Evolutionary conservation across 2,888 invertebrate genomes (phyloP).

Genomic region (Protonemura montana): DNA sequence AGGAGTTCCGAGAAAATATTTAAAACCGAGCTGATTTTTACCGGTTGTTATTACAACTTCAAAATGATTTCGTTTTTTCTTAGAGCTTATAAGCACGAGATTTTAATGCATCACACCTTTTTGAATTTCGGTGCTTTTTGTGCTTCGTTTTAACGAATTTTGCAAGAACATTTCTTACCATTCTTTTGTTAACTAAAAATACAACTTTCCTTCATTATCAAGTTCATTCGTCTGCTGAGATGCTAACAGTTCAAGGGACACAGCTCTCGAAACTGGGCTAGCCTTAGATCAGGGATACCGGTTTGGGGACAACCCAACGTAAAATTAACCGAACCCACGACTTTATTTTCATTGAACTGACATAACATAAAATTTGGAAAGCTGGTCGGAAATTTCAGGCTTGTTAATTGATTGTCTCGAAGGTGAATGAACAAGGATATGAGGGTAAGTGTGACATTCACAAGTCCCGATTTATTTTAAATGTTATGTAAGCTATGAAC

Average conservation of each 20-base stretch:
- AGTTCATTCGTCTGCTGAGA: neutral
- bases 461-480: neutral
- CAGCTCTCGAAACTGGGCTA: constrained; percentile 5
- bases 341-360: neutral
- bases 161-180: no score
- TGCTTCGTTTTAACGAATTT: no score
- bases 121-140: no score
- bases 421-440: neutral
- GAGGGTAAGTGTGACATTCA: neutral
- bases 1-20: no score
- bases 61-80: no score
- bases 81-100: no score
- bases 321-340: neutral
- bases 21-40: no score
- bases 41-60: no score
- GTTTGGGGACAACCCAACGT: neutral
- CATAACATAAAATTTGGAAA: neutral
- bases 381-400: neutral
- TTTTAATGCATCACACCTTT: no score
- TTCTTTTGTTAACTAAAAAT: no score
- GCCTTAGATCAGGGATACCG: neutral
- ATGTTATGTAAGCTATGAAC: neutral
- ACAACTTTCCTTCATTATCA: neutral
- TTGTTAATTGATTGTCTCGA: neutral
- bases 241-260: neutral